Conservation (phyloP, 1,140 invertebrate genomes). For the Thrips palmi region DNA sequence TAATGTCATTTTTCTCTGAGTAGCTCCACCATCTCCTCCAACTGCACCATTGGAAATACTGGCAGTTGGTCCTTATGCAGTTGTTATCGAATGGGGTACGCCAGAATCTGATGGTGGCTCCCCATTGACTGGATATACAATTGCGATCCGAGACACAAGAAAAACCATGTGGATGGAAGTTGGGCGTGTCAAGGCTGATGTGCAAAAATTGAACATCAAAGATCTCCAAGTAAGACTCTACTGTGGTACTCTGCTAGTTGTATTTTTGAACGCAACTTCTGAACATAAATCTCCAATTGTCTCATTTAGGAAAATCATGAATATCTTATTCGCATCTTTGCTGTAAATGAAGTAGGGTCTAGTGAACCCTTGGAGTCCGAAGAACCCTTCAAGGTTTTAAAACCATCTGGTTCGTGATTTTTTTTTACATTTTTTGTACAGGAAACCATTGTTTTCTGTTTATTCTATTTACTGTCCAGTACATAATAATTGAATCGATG, state of each 20-base stretch:
- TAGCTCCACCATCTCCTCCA: slow-evolving; percentile 77
- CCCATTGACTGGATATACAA: slow-evolving; percentile 75
- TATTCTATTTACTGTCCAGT: slow-evolving; percentile 13
- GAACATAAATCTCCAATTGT: not conserved
- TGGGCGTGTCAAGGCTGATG: slow-evolving; percentile 60
- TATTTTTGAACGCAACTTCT: not conserved
- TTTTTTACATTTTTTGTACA: slow-evolving; percentile 2
- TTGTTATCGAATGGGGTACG: slow-evolving; percentile 81
- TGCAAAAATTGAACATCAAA: slow-evolving; percentile 65
- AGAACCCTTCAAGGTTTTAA: slow-evolving; percentile 71
- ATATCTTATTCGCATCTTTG: slow-evolving; percentile 78
- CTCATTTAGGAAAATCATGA: slow-evolving; percentile 54
- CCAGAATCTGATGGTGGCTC: slow-evolving; percentile 87
- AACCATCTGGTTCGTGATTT: slow-evolving; percentile 46
- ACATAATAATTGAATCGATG: slow-evolving; percentile 30
- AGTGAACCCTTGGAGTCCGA: slow-evolving; percentile 88
- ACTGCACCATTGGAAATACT: slow-evolving; percentile 75
- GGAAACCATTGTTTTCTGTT: not conserved
- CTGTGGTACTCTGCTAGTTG: not conserved
- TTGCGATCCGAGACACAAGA: slow-evolving; percentile 76
- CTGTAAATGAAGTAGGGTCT: slow-evolving; percentile 85
- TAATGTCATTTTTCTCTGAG: too few species aligned
- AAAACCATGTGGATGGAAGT: slow-evolving; percentile 96
- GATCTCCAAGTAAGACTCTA: slow-evolving; percentile 56
- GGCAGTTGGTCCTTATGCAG: slow-evolving; percentile 59